phyloP scores from a whole-genome alignment of 2,888 invertebrate genomes.

The Sympetrum striolatum region DNA sequence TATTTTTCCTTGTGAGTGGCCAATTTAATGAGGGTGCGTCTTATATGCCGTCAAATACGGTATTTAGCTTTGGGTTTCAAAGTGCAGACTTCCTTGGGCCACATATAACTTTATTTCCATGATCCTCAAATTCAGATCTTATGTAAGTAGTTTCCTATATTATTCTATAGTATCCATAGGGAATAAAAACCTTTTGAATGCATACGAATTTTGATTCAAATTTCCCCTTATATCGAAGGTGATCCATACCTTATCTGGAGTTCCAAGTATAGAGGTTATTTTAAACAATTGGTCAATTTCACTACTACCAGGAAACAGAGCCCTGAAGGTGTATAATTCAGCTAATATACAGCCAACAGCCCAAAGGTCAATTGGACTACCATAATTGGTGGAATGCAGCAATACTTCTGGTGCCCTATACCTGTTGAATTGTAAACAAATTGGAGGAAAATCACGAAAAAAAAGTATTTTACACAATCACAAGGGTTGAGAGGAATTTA shows the following conservation, averaged over 20 bases:
- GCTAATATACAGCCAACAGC: conserved; percentile 98
- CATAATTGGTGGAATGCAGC: conserved; percentile 93
- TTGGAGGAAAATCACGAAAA: background rate
- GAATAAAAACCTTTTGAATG: background rate
- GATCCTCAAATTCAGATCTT: no score
- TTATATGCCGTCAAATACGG: no score
- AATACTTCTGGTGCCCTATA: conserved; percentile 94
- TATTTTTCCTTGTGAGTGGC: no score
- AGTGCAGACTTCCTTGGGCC: background rate
- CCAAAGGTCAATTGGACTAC: conserved; percentile 97
- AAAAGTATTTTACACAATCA: background rate
- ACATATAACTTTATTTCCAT: no score
- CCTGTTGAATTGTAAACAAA: conserved; percentile 61
- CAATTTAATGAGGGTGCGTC: no score
- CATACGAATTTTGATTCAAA: background rate
- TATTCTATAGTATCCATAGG: no score
- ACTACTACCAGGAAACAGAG: conserved; percentile 94
- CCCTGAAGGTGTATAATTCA: conserved; percentile 93
- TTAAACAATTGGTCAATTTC: conserved; percentile 97
- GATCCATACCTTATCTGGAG: conserved; percentile 77
- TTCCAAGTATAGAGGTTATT: conserved; percentile 91
- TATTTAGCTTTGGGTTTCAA: no score
- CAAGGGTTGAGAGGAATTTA: conserved; percentile 55
- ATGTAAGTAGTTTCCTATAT: no score
- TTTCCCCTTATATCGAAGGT: background rate